Evolutionary conservation across 1,140 invertebrate species (phyloP), one percentile per base, ranked within the genome.

Genomic region (Cherax quadricarinatus): DNA sequence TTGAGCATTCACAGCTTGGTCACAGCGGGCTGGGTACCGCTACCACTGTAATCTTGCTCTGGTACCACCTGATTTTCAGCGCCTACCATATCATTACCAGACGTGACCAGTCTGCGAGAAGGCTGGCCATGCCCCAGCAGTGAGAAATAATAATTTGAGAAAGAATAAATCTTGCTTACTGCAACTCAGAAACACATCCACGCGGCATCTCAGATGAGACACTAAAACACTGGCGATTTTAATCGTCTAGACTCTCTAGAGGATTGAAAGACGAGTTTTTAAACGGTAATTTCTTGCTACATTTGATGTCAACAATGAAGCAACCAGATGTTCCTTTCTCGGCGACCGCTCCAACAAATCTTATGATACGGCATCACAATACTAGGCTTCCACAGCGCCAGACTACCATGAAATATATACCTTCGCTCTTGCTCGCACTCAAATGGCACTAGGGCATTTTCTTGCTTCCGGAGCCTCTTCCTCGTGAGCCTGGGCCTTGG

Each of bases 21-120:
- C 75, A 60, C 86, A 53, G 86, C 86, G 53, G 86, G 86, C 86
- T 60, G 75, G 86, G 73, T 53, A 88, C 51, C 86, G 41, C 86
- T 16, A 80, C 75, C 86, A 80, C 86, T 80, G 57, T 80, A 88
- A 88, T 88, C 86, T 88, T 41, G 57, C 51, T 75, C 12, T 30
- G 51, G 51, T 62, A 79, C 86, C 75, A 53, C 86, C 78, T 88
- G 86, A 88, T 88, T 80, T 79, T 51, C 75, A 79, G 66, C 66
- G n/a, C 7, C 75, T 30, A 88, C 73, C 75, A 48, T 88, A 79
- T 88, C 86, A 88, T 88, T 88, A 88, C 73, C 73, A 10, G 4
- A 49, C 30, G 86, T 79, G 86, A 88, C 73, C 86, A 73, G 70
- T 57, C 75, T 24, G 73, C 73, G 73, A 88, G 78, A 80, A 88